Evolutionary conservation across 2,113 vertebrate species (phyloP).

Genomic region (Pseudopipra pipra): DNA sequence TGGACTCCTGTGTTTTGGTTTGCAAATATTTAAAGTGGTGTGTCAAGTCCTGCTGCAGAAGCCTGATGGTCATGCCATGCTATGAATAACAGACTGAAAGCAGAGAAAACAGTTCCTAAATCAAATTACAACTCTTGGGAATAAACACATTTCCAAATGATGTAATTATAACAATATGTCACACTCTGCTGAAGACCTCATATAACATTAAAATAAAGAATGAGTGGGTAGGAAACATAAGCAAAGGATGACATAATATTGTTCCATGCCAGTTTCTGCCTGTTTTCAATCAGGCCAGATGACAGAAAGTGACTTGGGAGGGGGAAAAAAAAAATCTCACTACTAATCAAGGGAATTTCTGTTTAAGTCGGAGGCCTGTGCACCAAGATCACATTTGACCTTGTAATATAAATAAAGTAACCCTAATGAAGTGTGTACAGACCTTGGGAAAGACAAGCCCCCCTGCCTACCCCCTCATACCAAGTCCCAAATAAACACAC

Average conservation of each 20-base stretch:
- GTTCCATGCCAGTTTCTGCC: constrained; percentile 50
- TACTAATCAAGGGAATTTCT: constrained; percentile 57
- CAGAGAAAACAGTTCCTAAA: constrained; percentile 70
- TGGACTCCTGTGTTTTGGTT: constrained; percentile 48
- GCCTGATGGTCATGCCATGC: constrained; percentile 53
- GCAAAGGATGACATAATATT: constrained; percentile 66
- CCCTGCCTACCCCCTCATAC: neutral
- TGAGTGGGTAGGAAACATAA: constrained; percentile 65
- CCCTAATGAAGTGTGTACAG: constrained; percentile 54
- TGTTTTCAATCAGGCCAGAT: constrained; percentile 49
- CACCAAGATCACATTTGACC: constrained; percentile 58
- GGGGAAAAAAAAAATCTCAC: neutral
- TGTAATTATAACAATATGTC: constrained; percentile 74
- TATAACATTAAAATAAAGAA: constrained; percentile 71
- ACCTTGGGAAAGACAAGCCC: constrained; percentile 49
- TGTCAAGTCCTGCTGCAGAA: constrained; percentile 51
- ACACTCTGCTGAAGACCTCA: constrained; percentile 67
- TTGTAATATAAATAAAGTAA: constrained; percentile 61
- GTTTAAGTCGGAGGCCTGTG: neutral
- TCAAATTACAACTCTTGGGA: constrained; percentile 65
- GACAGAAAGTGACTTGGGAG: constrained; percentile 1
- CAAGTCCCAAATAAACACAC: constrained; percentile 47
- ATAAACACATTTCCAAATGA: constrained; percentile 73
- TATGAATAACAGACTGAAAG: constrained; percentile 69
- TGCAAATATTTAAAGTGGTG: constrained; percentile 64